Evolutionary conservation across 2,888 invertebrate genomes (phyloP).

Genomic region (Pyrrhosoma nymphula): DNA sequence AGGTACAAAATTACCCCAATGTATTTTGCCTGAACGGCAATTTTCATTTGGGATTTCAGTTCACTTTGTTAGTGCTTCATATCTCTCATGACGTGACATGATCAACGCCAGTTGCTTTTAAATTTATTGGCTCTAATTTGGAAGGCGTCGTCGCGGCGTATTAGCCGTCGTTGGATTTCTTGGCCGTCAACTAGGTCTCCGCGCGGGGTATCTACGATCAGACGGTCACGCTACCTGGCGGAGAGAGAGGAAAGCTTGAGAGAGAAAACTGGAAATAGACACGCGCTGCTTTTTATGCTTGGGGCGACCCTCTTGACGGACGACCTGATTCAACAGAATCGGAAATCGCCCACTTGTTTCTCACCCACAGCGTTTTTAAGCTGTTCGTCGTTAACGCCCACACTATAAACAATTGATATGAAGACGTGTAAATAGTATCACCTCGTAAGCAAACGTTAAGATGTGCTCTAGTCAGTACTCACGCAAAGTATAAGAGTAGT

Average conservation of each 20-base stretch:
- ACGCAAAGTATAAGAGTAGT: too few species aligned
- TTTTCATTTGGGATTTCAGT: too few species aligned
- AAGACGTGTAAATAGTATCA: too few species aligned
- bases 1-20: too few species aligned
- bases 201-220: not conserved
- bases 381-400: not conserved
- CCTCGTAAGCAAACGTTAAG: too few species aligned
- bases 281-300: not conserved
- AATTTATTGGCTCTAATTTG: not conserved
- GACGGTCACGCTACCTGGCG: not conserved
- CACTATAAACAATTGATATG: too few species aligned
- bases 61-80: too few species aligned
- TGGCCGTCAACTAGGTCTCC: not conserved
- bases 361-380: not conserved
- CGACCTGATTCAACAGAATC: not conserved
- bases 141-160: not conserved
- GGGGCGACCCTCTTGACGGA: not conserved
- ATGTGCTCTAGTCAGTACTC: too few species aligned
- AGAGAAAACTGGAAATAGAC: conserved; percentile 16
- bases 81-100: not conserved
- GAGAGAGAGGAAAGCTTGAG: not conserved
- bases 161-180: not conserved
- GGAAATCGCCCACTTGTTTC: not conserved
- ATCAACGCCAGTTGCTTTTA: not conserved
- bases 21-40: too few species aligned